Conservation (phyloP, 2,797 vertebrate genomes). For the Cryptoblepharus egeriae region DNA sequence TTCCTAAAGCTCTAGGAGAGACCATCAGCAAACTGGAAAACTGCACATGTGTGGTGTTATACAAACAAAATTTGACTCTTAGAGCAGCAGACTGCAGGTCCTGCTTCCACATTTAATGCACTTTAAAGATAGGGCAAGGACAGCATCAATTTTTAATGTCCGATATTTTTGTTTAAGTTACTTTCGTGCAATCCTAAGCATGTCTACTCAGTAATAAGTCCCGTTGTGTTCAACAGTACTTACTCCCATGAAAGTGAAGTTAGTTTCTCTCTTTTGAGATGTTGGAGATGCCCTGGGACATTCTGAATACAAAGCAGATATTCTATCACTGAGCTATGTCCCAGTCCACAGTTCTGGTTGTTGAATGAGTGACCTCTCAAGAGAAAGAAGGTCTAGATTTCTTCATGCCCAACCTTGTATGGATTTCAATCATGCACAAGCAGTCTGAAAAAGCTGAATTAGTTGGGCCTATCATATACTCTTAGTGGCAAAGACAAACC, state of each 20-base stretch:
- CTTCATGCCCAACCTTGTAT: not conserved
- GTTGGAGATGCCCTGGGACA: too few species aligned
- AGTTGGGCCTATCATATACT: not conserved
- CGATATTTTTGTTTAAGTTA: too few species aligned
- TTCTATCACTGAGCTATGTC: too few species aligned
- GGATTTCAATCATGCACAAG: not conserved
- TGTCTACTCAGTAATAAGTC: too few species aligned
- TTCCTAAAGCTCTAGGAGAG: not conserved
- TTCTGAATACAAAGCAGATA: too few species aligned
- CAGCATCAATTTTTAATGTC: too few species aligned
- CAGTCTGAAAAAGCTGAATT: not conserved
- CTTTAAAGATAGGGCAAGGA: not conserved
- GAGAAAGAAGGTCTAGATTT: not conserved
- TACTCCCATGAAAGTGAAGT: too few species aligned
- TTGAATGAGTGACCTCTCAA: not conserved
- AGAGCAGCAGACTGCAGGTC: not conserved
- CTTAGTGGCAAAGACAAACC: not conserved
- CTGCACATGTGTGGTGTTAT: not conserved
- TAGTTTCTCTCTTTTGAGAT: too few species aligned
- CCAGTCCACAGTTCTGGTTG: too few species aligned
- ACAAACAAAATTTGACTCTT: not conserved
- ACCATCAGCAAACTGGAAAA: conserved; percentile 29
- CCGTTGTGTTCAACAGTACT: too few species aligned
- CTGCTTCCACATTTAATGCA: not conserved
- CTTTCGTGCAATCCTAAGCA: too few species aligned